Evolutionary conservation across 2,113 vertebrate species (phyloP).

Genomic region (Myrmophylax atrothorax): DNA sequence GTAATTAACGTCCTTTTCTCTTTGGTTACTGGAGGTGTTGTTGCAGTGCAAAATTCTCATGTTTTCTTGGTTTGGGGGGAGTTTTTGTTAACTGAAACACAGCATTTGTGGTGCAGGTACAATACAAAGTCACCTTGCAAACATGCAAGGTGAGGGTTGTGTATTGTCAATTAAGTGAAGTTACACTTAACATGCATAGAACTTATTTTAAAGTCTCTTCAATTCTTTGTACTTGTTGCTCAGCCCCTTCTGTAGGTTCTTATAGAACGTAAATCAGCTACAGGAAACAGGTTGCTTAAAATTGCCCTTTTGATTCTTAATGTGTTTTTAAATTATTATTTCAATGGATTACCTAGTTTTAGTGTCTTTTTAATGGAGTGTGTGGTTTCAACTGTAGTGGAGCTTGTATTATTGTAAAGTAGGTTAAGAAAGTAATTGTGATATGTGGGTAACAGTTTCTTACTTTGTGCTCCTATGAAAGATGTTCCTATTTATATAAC

Average conservation of each 20-base stretch:
- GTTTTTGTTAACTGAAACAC: neutral
- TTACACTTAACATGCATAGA: neutral
- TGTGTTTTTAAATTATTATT: neutral
- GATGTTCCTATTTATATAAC: neutral
- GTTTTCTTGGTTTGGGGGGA: neutral
- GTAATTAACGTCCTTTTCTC: conserved; percentile 11
- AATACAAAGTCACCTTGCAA: neutral
- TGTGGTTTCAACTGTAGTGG: neutral
- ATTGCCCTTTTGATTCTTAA: neutral
- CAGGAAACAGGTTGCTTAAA: neutral
- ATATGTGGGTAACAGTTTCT: neutral
- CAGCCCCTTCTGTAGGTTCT: rapidly evolving
- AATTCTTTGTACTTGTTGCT: neutral
- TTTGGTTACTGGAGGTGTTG: neutral
- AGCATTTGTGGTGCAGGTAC: neutral
- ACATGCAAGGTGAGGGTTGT: rapidly evolving
- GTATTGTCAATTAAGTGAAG: neutral
- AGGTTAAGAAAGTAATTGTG: neutral
- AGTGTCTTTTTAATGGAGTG: neutral
- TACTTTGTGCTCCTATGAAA: neutral
- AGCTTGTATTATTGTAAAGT: neutral
- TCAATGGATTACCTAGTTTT: neutral
- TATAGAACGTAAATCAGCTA: neutral
- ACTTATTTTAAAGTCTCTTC: neutral
- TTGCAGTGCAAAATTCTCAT: neutral